These are phyloP conservation scores for Leptinotarsa lineolata DNA, from an alignment of 1,140 invertebrate genomes.

Conservation along the genomic window DNA sequence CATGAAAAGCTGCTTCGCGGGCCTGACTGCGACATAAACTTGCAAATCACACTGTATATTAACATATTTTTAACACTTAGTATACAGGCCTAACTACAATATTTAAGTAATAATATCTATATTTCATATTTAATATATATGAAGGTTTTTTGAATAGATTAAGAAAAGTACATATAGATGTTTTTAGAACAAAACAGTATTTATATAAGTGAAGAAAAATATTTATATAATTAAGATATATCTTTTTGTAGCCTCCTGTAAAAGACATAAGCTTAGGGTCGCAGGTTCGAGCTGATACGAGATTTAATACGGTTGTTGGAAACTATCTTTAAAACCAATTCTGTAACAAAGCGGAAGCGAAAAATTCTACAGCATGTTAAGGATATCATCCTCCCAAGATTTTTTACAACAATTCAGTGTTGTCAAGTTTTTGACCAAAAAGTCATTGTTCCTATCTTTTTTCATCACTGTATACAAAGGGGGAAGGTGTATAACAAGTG, in stretches of 20 bases:
- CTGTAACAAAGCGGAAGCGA: too few relatives aligned
- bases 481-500: too few relatives aligned
- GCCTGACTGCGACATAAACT: constrained; percentile 46
- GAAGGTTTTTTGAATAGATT: constrained; percentile 51
- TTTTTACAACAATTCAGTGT: too few relatives aligned
- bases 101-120: constrained; percentile 55
- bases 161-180: constrained; percentile 50
- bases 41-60: constrained; percentile 56
- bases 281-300: constrained; percentile 51
- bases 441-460: too few relatives aligned
- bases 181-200: constrained; percentile 54
- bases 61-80: constrained; percentile 56
- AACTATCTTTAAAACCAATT: too few relatives aligned
- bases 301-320: constrained; percentile 37
- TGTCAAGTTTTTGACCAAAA: too few relatives aligned
- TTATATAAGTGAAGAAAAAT: constrained; percentile 51
- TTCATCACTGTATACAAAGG: too few relatives aligned
- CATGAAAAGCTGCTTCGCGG: constrained; percentile 31
- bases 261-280: constrained; percentile 53
- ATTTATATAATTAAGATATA: constrained; percentile 54
- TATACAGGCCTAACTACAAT: constrained; percentile 58
- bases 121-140: constrained; percentile 53
- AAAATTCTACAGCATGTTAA: too few relatives aligned
- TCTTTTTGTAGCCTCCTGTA: constrained; percentile 56
- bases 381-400: too few relatives aligned